Base-by-base conservation (phyloP, 2,113 vertebrate species). In the Poeciliopsis occidentalis region DNA sequence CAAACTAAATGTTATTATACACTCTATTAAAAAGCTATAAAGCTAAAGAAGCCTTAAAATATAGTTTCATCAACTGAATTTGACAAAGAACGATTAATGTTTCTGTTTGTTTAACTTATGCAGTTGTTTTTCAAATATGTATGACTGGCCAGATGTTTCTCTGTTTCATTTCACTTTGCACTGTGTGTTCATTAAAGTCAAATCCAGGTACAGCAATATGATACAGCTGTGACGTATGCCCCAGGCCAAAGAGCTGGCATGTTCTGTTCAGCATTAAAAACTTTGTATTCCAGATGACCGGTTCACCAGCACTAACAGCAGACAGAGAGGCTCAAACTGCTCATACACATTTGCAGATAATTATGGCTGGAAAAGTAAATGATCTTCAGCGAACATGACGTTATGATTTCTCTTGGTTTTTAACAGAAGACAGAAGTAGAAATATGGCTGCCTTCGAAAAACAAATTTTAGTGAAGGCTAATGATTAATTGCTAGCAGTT, bases 211-310 rank as follows among this genome's bases (percentile, higher is more conserved):
- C 30, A 64, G 75, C 82, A 75, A 69, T 74, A 60, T 41, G 60
- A 71, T 68, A 15, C 22, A 73, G 74, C 63, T 73, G 51, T 60
- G 62, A 76, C 57, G 60, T 51, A n/a, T 8, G 69, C 82, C 65
- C 10, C 24, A 66, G 62, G 75, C 78, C 30, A 78, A 88, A 76
- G 70, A 79, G 77, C 87, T 69, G 78, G 78, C 78, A 70, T 76
- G 63, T 72, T 85, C 73, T 30, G 32, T 57, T 79, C 67, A 67
- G 39, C 12, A n/a, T 67, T 34, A 64, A 65, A 63, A 61, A 37
- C 26, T 77, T 85, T 72, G 39, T 67, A 64, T 76, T 84, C 83
- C 90, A 87, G 82, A 85, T 34, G 57, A 31, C 29, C 39, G 79
- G 61, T 84, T 81, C 37, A 24, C 67, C 30, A 64, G 32, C 32